Evolutionary conservation across 2,888 invertebrate genomes (phyloP), one percentile per base, ranked within the genome.

Genomic region (Lasioglossum leucozonium): DNA sequence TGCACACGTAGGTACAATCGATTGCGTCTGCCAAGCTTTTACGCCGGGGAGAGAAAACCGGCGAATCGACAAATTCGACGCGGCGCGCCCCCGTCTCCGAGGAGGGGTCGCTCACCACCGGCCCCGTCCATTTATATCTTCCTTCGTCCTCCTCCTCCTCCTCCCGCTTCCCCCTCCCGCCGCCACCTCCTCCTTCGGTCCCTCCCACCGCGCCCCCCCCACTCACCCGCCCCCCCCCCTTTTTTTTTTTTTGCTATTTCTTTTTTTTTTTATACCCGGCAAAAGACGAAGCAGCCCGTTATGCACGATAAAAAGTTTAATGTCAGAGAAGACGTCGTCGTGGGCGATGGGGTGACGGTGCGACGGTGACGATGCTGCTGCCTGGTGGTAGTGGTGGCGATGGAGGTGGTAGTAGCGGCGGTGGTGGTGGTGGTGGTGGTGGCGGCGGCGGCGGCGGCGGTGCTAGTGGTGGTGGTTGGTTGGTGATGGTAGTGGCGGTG

Each of bases 281-380:
- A 88, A 90, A 91, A 90, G 91, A 91, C 90, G 90, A 91, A 90
- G 90, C 90, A 90, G 91, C 84, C 84, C 90, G 91, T 91, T 90
- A 91, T 90, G 89, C 91, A 91, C 91, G 92, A 93, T 93, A 93
- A 93, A 93, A 93, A 92, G 92, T 93, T 93, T 93, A 92, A 92
- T 91, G 91, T 92, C 90, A 91, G 92, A 78, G 84, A 91, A 92
- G 93, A 92, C 91, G 90, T 81, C 81, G 85, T 62, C 26, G 65
- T 62, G 58, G 83, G 51, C 80, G 73, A 34, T 47, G 47, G 72
- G 47, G 75, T n/a, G 79, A 26, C 22, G 69, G 58, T 34, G 26
- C 42, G 47, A 67, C 22, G 47, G 72, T 22, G 79, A 18, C 16
- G 69, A 42, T 34, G 77, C 26, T 62, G 30, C 62, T 62, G 30